Evolutionary conservation across 1,140 invertebrate genomes (phyloP).

Genomic region (Tetraneura akinire): DNA sequence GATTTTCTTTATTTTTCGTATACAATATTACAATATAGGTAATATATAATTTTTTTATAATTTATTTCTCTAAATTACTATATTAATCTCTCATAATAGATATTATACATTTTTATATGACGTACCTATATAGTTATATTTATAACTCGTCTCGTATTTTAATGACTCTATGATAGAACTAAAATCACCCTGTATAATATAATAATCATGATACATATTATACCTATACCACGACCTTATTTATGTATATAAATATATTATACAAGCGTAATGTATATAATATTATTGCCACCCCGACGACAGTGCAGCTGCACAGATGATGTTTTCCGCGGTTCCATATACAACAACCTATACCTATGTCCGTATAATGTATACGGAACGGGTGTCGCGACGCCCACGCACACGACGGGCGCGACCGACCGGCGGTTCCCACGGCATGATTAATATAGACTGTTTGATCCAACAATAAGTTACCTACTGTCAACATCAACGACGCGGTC

Average conservation of each 20-base stretch:
- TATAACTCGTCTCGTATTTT: no score
- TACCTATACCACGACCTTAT: not conserved
- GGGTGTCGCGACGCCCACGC: not conserved
- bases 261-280: not conserved
- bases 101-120: not conserved
- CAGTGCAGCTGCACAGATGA: no score
- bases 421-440: conserved; percentile 47
- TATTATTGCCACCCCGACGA: not conserved
- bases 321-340: no score
- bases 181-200: no score
- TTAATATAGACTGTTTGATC: conserved; percentile 51
- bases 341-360: no score
- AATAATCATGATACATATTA: no score
- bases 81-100: no score
- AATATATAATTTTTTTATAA: no score
- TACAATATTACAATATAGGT: no score
- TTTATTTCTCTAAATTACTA: no score
- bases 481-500: conserved; percentile 1
- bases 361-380: not conserved
- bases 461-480: conserved; percentile 51
- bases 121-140: not conserved
- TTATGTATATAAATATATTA: not conserved
- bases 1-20: no score
- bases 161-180: no score
- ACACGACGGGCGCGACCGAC: conserved; percentile 8